Evolutionary conservation across 2,888 invertebrate genomes (phyloP).

Genomic region (Microctonus aethiopoides): DNA sequence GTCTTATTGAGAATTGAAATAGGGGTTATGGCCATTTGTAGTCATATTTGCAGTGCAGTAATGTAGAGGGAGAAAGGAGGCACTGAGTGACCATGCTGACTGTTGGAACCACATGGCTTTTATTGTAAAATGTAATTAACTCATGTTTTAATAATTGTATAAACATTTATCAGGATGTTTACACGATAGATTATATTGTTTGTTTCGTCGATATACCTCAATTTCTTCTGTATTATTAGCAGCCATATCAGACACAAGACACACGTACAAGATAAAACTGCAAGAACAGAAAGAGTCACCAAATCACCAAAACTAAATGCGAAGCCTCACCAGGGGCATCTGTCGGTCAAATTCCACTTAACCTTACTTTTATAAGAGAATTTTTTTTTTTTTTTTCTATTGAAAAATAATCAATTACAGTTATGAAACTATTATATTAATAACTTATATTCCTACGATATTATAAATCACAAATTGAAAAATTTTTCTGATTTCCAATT

Average conservation of each 20-base stretch:
- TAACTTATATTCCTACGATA: no score
- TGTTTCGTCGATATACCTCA: slow-evolving; percentile 66
- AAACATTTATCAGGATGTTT: slow-evolving; percentile 18
- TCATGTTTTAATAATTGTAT: neutral
- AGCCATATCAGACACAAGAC: slow-evolving; percentile 71
- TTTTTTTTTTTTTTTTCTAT: no score
- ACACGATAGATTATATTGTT: neutral
- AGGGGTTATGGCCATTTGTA: slow-evolving; percentile 39
- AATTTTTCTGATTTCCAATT: no score
- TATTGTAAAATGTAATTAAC: neutral
- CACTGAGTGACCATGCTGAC: slow-evolving; percentile 57
- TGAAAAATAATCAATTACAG: no score
- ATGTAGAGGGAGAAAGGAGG: slow-evolving; percentile 10
- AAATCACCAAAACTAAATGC: no score
- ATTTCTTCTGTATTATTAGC: slow-evolving; percentile 73
- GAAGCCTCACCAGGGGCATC: no score
- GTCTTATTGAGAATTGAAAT: slow-evolving; percentile 9
- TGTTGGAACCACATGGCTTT: slow-evolving; percentile 52
- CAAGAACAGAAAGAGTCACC: no score
- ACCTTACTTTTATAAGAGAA: no score
- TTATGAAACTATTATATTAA: no score
- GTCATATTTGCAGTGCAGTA: slow-evolving; percentile 28
- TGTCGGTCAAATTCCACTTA: no score
- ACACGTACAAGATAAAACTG: no score
- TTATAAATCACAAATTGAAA: no score